Evolutionary conservation across 2,797 vertebrate genomes (phyloP), one percentile per base, ranked within the genome.

Genomic region (Mycteria americana): DNA sequence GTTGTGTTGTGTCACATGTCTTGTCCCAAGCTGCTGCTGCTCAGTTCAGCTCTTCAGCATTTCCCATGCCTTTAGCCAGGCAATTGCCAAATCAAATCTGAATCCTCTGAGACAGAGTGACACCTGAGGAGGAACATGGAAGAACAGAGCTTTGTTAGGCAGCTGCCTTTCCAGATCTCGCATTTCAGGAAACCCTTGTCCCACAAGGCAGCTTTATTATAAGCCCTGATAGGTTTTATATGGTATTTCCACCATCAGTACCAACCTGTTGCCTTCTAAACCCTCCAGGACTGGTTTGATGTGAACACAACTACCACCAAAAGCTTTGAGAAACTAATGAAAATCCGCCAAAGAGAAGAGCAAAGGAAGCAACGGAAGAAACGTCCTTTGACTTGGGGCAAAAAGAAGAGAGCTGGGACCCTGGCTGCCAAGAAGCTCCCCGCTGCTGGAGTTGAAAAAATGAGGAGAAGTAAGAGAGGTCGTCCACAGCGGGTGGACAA

Each of bases 241-340:
- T 69, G 41, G 19, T 83, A 46, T 91, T 80, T 93, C 33, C 35
- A 63, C 28, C 8, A n/a, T 53, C n/a, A 37, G 19, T 89, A 88
- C 45, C 85, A 91, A 97, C 72, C 68, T 30, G 77, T 95, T 96
- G 68, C 86, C 4, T 97, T 96, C 89, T 97, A 73, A 87, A 97
- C 76, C 75, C 67, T 23, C 48, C 96, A 99, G 99, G 99, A 99
- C 24, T 99, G 99, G 99, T 99, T 99, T 77, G 98, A 99, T 77
- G 98, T 99, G 9, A 99, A 98, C 89, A 98, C 99, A 50, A 99
- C 98, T 19, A 98, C 98, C 64, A 99, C 98, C 64, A 99, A 99
- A 96, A 99, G 98, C 95, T 99, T 99, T 88, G 98, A 98, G 96
- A 99, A 99, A 97, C 98, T 99, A 43, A 98, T 99, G 87, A 99